Base-by-base conservation (phyloP, 2,113 vertebrate species). In the Pipa parva region DNA sequence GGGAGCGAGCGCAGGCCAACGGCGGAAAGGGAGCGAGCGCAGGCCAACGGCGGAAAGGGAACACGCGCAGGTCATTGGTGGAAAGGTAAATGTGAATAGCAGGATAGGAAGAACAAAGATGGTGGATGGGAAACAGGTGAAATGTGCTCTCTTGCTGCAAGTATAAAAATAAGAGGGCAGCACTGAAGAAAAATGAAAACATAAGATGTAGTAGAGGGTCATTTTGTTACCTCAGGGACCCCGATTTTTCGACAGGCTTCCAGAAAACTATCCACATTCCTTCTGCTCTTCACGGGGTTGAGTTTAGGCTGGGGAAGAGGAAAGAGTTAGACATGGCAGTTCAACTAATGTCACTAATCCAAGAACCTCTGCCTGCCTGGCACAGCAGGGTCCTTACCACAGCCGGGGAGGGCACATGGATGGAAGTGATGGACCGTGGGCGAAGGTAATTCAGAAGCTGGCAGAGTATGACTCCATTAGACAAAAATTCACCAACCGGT, bases 381-480 rank as follows among this genome's bases (percentile, higher is more conserved):
- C 15, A 3, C 26, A 13, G 15, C 49, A 26, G 39, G 17, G 4
- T 24, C 18, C 91, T 90, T 75, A 95, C 93, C 90, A 94, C 93
- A 9, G 93, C 93, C 3, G 93, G 93, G 0, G 93, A 95, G 27
- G 93, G 92, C 55, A 93, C 82, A 24, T 95, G 90, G 72, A 95
- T 93, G 80, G 91, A 90, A 51, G 90, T 85, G 58, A 95, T 90
- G 0, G 86, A 79, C 22, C 93, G 91, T 0, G 91, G 88, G 7
- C 87, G 80, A 2, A 95, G 78, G 24, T 91, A 88, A 71, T 95
- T 95, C 63, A 82, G 91, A 77, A 95, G 82, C 77, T 95, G 92
- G 72, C 93, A 95, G 28, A 95, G 91, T 60, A 90, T 21, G 7
- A 91, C 91, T 33, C 93, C 93, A 0, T 89, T 90, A 68, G 87